Evolutionary conservation across 2,113 vertebrate genomes (phyloP).

Genomic region (Eurypyga helias): DNA sequence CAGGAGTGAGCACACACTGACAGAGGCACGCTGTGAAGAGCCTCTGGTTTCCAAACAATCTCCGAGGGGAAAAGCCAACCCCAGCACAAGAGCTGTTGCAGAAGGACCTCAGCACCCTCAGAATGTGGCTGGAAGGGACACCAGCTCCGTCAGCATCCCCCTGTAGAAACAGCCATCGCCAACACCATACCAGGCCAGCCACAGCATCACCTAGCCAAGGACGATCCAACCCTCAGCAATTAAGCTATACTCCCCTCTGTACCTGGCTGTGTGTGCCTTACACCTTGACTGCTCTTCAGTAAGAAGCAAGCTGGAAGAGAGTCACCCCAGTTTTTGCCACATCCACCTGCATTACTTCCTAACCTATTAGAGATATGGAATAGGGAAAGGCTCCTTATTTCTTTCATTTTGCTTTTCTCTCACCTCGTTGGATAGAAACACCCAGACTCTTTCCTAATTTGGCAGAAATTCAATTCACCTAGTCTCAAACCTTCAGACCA

Average conservation of each 20-base stretch:
- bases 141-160: not conserved
- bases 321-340: not conserved
- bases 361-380: not conserved
- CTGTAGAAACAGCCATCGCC: not conserved
- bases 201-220: not conserved
- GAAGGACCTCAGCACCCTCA: not conserved
- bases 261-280: not conserved
- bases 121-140: not conserved
- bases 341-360: not conserved
- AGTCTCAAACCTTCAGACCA: not conserved
- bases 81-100: fast-evolving
- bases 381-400: not conserved
- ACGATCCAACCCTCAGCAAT: not conserved
- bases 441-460: not conserved
- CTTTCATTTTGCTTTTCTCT: not conserved
- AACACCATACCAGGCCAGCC: not conserved
- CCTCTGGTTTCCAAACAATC: not conserved
- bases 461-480: constrained; percentile 38
- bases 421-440: not conserved
- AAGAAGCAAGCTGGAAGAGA: not conserved
- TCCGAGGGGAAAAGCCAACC: not conserved
- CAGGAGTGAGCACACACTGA: not conserved
- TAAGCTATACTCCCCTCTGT: not conserved
- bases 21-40: not conserved
- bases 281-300: not conserved